These are phyloP conservation scores for Melieria picta DNA, from an alignment of 2,888 invertebrate species.

Conservation along the genomic window DNA sequence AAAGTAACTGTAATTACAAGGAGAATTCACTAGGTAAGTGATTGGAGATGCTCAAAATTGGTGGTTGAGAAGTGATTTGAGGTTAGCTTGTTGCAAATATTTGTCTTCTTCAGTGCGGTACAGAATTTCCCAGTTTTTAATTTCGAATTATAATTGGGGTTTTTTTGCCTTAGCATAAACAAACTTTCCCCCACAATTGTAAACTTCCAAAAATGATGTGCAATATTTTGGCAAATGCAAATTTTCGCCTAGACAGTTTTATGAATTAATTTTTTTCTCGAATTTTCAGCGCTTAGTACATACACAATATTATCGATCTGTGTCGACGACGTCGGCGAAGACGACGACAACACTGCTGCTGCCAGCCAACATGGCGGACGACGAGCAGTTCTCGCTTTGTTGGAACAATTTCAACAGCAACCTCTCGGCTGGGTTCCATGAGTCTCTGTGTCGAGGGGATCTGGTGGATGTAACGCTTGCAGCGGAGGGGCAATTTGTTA, in stretches of 20 bases:
- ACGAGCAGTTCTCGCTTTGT: constrained; percentile 79
- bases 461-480: constrained; percentile 77
- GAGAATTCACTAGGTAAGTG: constrained; percentile 14
- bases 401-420: constrained; percentile 82
- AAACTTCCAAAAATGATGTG: not conserved
- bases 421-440: constrained; percentile 77
- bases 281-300: constrained; percentile 18
- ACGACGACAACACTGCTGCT: constrained; percentile 27
- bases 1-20: not conserved
- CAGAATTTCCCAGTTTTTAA: constrained; percentile 31
- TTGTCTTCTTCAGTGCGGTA: constrained; percentile 31
- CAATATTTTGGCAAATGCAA: not conserved
- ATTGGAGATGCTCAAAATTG: not conserved
- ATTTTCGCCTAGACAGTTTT: not conserved
- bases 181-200: not conserved
- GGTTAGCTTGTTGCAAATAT: constrained; percentile 13
- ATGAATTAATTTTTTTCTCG: constrained; percentile 9
- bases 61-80: not conserved
- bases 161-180: constrained; percentile 33
- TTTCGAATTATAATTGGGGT: constrained; percentile 15
- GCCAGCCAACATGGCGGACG: constrained; percentile 73
- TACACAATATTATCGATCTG: constrained; percentile 57
- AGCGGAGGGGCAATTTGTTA: constrained; percentile 76
- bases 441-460: constrained; percentile 76
- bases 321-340: constrained; percentile 19